phyloP scores from a whole-genome alignment of 2,113 vertebrate species.

The Crotophaga sulcirostris region DNA sequence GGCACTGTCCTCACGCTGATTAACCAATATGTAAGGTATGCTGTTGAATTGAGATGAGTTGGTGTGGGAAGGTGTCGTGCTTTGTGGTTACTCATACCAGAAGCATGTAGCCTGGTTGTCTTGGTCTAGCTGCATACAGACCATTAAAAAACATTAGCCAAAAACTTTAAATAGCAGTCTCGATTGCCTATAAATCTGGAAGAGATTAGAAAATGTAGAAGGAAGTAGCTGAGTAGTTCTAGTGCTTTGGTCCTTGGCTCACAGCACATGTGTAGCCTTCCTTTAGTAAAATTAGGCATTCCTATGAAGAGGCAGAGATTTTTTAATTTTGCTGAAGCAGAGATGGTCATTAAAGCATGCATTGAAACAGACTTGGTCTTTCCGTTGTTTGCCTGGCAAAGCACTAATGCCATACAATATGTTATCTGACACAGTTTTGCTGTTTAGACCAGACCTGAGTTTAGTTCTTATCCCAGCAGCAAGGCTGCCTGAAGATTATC shows the following conservation, averaged over 20 bases:
- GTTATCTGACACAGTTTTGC: background rate
- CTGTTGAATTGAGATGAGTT: background rate
- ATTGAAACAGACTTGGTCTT: background rate
- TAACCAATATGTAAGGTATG: accelerated
- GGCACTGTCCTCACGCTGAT: background rate
- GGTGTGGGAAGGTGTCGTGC: background rate
- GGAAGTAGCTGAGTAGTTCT: background rate
- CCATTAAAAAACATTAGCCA: background rate
- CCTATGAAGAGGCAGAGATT: background rate
- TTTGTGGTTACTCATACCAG: background rate
- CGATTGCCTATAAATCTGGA: background rate
- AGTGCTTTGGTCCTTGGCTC: background rate
- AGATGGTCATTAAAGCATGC: background rate
- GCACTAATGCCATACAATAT: accelerated
- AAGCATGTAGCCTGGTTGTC: background rate
- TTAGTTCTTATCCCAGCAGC: background rate
- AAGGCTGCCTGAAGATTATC: background rate
- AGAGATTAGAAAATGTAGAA: background rate
- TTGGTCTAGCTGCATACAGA: background rate
- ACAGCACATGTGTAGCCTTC: background rate
- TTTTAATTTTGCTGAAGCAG: background rate
- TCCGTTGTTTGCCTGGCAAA: background rate
- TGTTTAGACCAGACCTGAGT: background rate
- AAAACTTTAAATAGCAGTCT: background rate
- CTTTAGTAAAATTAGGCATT: background rate